These are phyloP conservation scores for Aix galericulata DNA, from an alignment of 2,113 vertebrate genomes.

Conservation along the genomic window DNA sequence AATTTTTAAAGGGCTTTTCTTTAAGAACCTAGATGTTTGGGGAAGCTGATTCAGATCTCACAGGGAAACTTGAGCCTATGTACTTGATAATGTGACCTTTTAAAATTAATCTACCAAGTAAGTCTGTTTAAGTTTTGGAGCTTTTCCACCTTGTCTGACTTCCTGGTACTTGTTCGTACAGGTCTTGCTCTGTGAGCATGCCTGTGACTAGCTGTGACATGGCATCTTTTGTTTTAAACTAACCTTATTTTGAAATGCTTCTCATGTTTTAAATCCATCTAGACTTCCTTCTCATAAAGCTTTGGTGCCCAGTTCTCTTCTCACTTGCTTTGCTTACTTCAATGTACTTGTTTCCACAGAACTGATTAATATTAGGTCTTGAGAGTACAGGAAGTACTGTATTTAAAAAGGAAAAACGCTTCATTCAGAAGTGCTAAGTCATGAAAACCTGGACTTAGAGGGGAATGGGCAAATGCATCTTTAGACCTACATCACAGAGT, in stretches of 20 bases:
- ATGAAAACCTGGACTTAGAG: not conserved
- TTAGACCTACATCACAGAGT: not conserved
- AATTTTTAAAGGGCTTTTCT: not conserved
- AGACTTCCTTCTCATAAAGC: not conserved
- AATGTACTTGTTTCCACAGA: not conserved
- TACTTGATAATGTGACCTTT: not conserved
- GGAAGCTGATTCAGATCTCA: not conserved
- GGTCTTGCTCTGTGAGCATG: slow-evolving; percentile 1
- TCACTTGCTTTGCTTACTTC: not conserved
- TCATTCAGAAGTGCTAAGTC: not conserved
- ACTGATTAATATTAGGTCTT: not conserved
- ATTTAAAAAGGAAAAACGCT: not conserved
- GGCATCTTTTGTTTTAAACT: slow-evolving; percentile 7
- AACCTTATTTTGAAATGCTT: not conserved
- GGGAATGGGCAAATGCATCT: not conserved
- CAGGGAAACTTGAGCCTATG: not conserved
- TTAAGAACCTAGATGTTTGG: not conserved
- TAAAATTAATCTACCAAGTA: slow-evolving; percentile 7
- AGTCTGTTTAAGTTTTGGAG: slow-evolving; percentile 32
- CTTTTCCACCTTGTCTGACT: not conserved
- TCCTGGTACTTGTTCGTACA: slow-evolving; percentile 58
- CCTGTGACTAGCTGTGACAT: slow-evolving; percentile 39
- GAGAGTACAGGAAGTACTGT: not conserved
- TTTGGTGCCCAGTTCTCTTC: not conserved
- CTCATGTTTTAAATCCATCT: not conserved